phyloP scores from a whole-genome alignment of 2,888 invertebrate genomes.

The Epinotia brunnichana region DNA sequence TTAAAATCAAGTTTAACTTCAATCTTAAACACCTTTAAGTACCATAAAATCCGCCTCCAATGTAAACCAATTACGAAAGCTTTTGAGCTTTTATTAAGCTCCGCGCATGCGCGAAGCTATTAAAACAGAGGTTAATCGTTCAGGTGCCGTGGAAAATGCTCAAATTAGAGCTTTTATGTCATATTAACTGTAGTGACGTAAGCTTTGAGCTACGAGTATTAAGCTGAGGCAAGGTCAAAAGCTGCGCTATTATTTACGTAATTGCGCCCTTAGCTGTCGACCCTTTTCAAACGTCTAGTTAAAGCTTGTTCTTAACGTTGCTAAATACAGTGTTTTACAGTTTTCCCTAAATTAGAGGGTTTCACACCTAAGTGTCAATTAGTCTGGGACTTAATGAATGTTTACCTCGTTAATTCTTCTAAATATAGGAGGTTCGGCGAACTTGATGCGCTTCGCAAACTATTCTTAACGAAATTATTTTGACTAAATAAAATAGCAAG shows the following conservation, averaged over 20 bases:
- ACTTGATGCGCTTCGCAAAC: too few relatives aligned
- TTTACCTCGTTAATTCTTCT: not conserved
- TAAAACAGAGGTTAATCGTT: slow-evolving; percentile 39
- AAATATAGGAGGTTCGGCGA: not conserved
- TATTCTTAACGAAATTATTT: not conserved
- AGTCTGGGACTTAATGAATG: slow-evolving; percentile 5
- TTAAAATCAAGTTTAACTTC: not conserved
- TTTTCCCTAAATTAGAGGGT: slow-evolving; percentile 16
- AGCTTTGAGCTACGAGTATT: slow-evolving; percentile 25
- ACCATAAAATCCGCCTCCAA: slow-evolving; percentile 10
- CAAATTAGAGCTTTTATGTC: slow-evolving; percentile 37
- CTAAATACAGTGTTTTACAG: slow-evolving; percentile 8
- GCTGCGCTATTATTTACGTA: slow-evolving; percentile 29
- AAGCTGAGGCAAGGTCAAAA: slow-evolving; percentile 38
- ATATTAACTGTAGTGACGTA: slow-evolving; percentile 35
- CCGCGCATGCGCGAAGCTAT: slow-evolving; percentile 14
- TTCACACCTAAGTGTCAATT: slow-evolving; percentile 9
- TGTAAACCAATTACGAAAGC: slow-evolving; percentile 21
- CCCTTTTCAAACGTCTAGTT: slow-evolving; percentile 31
- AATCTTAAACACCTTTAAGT: slow-evolving; percentile 5
- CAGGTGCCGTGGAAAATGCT: slow-evolving; percentile 19
- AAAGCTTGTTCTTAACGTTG: slow-evolving; percentile 8
- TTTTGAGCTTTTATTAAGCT: slow-evolving; percentile 13
- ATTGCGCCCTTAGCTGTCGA: slow-evolving; percentile 21
- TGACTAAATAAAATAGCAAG: too few relatives aligned